Base-by-base conservation (phyloP, 2,888 invertebrate genomes). In the Heteromurus nitidus region DNA sequence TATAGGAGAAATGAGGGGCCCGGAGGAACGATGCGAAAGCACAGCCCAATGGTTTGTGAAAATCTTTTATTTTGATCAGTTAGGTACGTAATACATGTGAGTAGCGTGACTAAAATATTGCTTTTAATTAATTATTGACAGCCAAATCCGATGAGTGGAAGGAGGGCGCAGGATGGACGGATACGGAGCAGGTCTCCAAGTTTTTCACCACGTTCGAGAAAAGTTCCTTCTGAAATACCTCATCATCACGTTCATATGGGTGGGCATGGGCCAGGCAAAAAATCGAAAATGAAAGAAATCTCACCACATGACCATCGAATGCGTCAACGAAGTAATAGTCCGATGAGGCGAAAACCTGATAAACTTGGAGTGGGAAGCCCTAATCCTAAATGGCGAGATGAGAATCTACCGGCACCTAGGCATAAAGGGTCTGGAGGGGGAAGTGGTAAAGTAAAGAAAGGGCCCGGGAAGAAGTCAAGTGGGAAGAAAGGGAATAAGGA, bases 151-250 rank as follows among this genome's bases (percentile, higher is more conserved):
- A 50, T 73, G 73, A 68, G 50, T 74, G 74, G 47, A 58, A 9
- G 24, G 73, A 13, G 18, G 72, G 28, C 18, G 68, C 7, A 64
- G 76, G 53, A 81, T 74, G 50, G 73, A 77, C 47, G 72, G 24
- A 68, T 75, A 42, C 83, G 80, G 58, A 83, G 82, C 20, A 82
- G 81, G 62, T 83, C 82, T 22, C 77, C 82, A 11, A 85, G 85
- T 58, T 73, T 67, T 47, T 83, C 83, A 16, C 85, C 85, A 2
- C 64, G 82, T 3, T 44, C 74, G 13, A 77, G 82, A 58, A 83
- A 82, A n/a, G 22, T 53, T 20, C 68, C 74, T 0, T 26, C 68
- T 3, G 80, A 80, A 31, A 44, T 74, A n/a, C 11, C 22, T 20
- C 80, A 80, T 36, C 77, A 69, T 62, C 69, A 69, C 18, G 18